These are phyloP conservation scores for Allophyes oxyacanthae DNA, from an alignment of 2,888 invertebrate genomes.

Conservation along the genomic window DNA sequence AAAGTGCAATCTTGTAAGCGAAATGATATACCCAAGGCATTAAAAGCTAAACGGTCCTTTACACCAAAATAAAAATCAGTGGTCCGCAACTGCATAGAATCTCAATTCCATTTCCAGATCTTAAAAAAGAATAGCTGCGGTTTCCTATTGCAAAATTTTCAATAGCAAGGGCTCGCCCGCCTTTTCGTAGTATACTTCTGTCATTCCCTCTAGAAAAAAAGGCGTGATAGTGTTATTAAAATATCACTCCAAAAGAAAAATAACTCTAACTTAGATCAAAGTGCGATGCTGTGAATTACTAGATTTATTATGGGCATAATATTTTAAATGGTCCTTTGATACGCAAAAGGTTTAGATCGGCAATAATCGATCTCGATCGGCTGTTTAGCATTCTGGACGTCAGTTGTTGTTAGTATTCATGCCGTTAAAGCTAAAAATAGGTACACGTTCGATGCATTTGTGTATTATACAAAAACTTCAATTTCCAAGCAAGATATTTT, in stretches of 20 bases:
- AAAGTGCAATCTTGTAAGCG: slow-evolving; percentile 5
- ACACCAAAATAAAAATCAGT: neutral
- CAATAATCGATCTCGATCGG: slow-evolving; percentile 24
- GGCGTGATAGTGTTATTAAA: no score
- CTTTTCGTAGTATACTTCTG: no score
- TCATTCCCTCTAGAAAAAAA: no score
- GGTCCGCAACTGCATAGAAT: no score
- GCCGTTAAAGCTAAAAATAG: slow-evolving; percentile 28
- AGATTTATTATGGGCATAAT: neutral
- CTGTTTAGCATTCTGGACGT: slow-evolving; percentile 49
- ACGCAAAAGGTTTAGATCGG: slow-evolving; percentile 19
- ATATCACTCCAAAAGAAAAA: no score
- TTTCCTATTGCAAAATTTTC: no score
- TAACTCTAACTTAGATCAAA: no score
- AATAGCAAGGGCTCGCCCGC: no score
- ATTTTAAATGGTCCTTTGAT: slow-evolving; percentile 30
- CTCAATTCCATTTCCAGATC: no score
- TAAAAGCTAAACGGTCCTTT: neutral
- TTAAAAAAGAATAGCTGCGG: no score
- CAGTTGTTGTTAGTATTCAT: slow-evolving; percentile 45
- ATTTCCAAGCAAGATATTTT: slow-evolving; percentile 31
- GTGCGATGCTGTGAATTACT: no score
- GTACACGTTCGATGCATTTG: slow-evolving; percentile 24
- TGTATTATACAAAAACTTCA: slow-evolving; percentile 30
- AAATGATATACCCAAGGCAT: neutral